Conservation (phyloP, 2,113 vertebrate genomes). For the Pelobates fuscus region DNA sequence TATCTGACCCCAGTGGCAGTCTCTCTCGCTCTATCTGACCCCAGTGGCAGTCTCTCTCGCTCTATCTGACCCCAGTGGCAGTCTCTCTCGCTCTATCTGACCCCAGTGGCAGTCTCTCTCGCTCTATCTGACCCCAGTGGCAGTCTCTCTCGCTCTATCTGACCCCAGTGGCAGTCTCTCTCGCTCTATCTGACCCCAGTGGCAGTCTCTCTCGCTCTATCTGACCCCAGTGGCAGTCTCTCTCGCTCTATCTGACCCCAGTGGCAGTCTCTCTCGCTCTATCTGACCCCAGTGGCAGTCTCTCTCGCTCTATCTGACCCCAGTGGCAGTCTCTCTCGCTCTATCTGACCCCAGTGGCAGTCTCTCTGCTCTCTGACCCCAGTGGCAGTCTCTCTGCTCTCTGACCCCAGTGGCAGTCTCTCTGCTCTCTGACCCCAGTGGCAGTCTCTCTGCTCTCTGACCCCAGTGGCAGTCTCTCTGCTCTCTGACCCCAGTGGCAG, state of each 20-base stretch:
- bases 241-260: conserved; percentile 10
- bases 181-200: conserved; percentile 17
- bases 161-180: neutral
- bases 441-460: neutral
- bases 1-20: neutral
- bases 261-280: conserved; percentile 54
- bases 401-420: conserved; percentile 13
- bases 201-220: neutral
- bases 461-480: conserved; percentile 54
- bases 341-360: conserved; percentile 77
- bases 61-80: conserved; percentile 17
- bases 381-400: neutral
- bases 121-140: conserved; percentile 32
- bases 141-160: conserved; percentile 30
- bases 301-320: conserved; percentile 67
- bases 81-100: neutral
- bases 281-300: conserved; percentile 32
- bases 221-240: conserved; percentile 4
- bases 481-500: conserved; percentile 42
- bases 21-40: neutral
- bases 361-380: conserved; percentile 68
- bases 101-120: conserved; percentile 1
- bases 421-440: neutral
- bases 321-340: neutral
- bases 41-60: neutral